A percentile compares a stretch with the other conserved stretches of the same genome.
Conservation (phyloP, 2,113 vertebrate species). For the Pelodiscus sinensis region DNA sequence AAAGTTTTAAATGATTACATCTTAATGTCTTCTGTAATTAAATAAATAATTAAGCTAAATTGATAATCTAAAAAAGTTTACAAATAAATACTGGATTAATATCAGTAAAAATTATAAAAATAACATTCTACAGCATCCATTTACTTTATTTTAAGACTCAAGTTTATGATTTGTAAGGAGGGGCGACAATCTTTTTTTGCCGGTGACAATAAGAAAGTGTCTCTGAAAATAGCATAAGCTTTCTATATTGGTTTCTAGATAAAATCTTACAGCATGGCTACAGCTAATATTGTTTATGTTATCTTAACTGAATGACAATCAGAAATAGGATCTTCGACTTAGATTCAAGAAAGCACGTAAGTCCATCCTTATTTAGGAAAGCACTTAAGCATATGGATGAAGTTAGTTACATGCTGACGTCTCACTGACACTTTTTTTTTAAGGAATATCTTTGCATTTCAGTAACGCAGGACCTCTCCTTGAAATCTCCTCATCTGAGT, state of each 20-base stretch:
- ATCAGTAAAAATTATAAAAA: neutral
- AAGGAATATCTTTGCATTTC: neutral
- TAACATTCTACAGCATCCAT: neutral
- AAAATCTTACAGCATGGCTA: neutral
- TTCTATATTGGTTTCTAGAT: neutral
- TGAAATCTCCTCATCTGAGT: neutral
- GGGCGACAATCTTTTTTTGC: neutral
- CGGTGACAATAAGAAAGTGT: neutral
- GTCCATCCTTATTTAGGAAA: neutral
- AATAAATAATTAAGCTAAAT: neutral
- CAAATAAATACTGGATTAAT: neutral
- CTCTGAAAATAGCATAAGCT: neutral
- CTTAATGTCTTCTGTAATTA: neutral
- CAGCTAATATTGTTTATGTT: neutral
- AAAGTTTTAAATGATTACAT: neutral
- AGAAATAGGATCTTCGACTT: slow-evolving; percentile 2
- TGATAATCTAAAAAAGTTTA: neutral
- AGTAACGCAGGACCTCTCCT: neutral
- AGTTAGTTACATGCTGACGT: neutral
- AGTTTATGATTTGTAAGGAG: neutral
- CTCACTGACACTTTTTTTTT: slow-evolving; percentile 19
- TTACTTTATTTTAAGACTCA: neutral
- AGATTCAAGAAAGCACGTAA: slow-evolving; percentile 1
- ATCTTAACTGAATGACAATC: slow-evolving; percentile 2
- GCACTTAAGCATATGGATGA: neutral